These are phyloP conservation scores for Meteorus colon DNA, from an alignment of 2,888 invertebrate species.

Conservation along the genomic window DNA sequence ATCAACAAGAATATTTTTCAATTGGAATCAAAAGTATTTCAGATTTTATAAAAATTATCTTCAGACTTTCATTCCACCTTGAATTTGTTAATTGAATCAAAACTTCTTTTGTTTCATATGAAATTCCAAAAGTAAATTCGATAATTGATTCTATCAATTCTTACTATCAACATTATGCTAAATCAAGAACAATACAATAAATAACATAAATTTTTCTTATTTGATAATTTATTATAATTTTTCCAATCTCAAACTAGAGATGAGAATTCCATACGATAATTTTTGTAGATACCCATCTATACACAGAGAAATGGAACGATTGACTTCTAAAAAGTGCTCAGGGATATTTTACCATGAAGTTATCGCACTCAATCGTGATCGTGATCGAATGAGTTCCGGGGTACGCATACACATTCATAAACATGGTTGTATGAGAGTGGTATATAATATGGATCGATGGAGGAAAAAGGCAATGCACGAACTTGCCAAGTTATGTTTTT, in stretches of 20 bases:
- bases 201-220: background rate
- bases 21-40: no score
- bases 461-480: conserved; percentile 28
- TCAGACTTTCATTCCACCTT: no score
- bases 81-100: no score
- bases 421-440: background rate
- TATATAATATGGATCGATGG: conserved; percentile 23
- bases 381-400: conserved; percentile 30
- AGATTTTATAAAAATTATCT: no score
- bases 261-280: background rate
- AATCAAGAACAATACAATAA: no score
- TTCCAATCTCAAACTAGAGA: background rate
- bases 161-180: no score
- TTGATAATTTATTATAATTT: background rate
- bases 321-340: conserved; percentile 7
- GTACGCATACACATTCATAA: background rate
- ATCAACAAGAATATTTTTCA: no score
- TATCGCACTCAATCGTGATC: conserved; percentile 10
- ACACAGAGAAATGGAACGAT: background rate
- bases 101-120: no score
- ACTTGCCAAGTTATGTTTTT: conserved; percentile 36
- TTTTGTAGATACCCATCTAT: background rate
- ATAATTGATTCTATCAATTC: no score
- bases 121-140: no score
- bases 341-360: conserved; percentile 2